Evolutionary conservation across 30 jellyfish, hydroid and myxozoan species (phyloP), one percentile per base, ranked within the genome.

Genomic region (Mastigias papua): DNA sequence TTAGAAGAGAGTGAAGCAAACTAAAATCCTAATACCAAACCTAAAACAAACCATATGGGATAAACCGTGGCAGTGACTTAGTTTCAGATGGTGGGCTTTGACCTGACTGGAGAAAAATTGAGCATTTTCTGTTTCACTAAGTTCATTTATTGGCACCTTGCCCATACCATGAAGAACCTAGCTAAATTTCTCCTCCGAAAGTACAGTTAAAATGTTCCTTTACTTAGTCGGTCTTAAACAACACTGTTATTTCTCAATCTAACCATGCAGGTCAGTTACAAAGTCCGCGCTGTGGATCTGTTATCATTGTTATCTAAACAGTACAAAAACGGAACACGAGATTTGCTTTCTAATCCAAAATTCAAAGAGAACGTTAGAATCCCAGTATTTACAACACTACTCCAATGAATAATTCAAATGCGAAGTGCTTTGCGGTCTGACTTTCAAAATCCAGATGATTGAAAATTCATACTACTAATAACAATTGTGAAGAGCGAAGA

Each of bases 391-490:
- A 23, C 26, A 80, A 25, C 32, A 58, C 60, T 21, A 33, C 58
- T 1, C 33, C 65, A 5, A 80, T 80, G 49, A 80, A 80, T 80
- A 30, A 80, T 80, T 48, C 81, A 80, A n/a, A 49, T 75, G 48
- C 21, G 90, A 62, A 34, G 62, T 57, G 17, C 50, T 19, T 32
- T 79, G 73, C n/a, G 83, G 83, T 72, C 17, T 23, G 74, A 63
- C 7, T 63, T 46, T 46, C 7, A 27, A 73, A 29, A 15, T 23
- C 32, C 28, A n/a, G 48, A 42, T 73, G 34, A 34, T 73, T 73
- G 65, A 73, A 42, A 73, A 73, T 73, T 73, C 70, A 46, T 46
- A 7, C 6, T 2, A 2, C 3, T 54, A 54, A 7, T 2, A 54
- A 15, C 54, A 4, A n/a, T 42, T 42, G 54, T 42, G 54, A 8